Base-by-base conservation (phyloP, 2,797 vertebrate genomes). In the Netta rufina region DNA sequence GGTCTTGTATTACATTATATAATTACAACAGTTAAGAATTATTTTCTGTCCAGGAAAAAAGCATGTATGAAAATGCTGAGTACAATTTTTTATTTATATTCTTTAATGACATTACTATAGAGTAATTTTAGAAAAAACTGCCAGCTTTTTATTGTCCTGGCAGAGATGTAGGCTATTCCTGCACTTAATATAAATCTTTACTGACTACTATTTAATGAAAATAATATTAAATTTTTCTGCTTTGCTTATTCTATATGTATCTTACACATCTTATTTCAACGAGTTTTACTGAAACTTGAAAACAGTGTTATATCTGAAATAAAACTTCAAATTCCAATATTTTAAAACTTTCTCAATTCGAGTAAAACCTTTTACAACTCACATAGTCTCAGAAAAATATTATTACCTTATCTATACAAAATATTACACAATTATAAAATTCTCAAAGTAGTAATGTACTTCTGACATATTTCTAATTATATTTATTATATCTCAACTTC, bases 11-110 rank as follows among this genome's bases (percentile, higher is more conserved):
- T 74, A 51, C 27, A 13, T 80, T 30, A 6, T 14, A 16, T n/a
- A 56, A 83, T 90, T 85, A 38, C 32, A 90, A 76, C 43, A 47
- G 62, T 71, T 81, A 33, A 62, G 62, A 77, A 41, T 64, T 61
- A 14, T 60, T 61, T 80, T 93, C 28, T 89, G 19, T 71, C 74
- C 71, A 69, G 57, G 71, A 65, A 83, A 80, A 62, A 64, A 87
- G 47, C 43, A 33, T 32, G 28, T 32, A 47, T 57, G 47, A 94
- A 94, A 93, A 88, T 80, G 82, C 93, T 96, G 84, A 95, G 43
- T 93, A 16, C 2, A 71, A 6, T 66, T 82, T 81, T 90, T 80
- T 6, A 72, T 57, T 84, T 79, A 5, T 49, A 43, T 32, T 83
- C 43, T 85, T 89, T 90, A 58, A 21, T 81, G 54, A 54, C 38